These are phyloP conservation scores for Ammodytes dubius DNA, from an alignment of 2,113 vertebrate genomes.

Conservation along the genomic window DNA sequence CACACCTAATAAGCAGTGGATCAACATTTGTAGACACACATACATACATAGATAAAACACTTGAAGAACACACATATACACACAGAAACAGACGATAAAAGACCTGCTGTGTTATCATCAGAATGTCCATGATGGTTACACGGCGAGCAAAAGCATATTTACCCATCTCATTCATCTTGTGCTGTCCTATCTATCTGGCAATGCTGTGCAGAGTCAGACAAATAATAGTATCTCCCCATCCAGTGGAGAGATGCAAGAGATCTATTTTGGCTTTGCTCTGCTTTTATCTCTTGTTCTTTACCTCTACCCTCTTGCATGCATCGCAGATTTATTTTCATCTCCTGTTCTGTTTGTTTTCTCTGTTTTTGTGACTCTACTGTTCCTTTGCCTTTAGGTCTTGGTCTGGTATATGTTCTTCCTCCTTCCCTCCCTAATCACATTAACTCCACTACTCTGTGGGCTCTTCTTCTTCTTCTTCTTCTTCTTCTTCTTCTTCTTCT, in stretches of 20 bases:
- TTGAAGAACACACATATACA: constrained; percentile 16
- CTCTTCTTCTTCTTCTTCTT: neutral
- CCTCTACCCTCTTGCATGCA: constrained; percentile 5
- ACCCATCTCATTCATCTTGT: constrained; percentile 80
- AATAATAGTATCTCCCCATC: constrained; percentile 50
- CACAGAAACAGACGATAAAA: constrained; percentile 46
- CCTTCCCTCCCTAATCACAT: constrained; percentile 29
- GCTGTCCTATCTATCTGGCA: constrained; percentile 66
- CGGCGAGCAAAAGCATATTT: constrained; percentile 76
- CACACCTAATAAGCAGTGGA: neutral
- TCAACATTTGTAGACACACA: constrained; percentile 16
- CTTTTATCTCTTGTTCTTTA: constrained; percentile 51
- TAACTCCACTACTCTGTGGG: constrained; percentile 4
- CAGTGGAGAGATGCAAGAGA: constrained; percentile 52
- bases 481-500: constrained; percentile 12
- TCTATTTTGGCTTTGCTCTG: constrained; percentile 57
- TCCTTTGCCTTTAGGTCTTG: neutral
- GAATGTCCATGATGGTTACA: constrained; percentile 64
- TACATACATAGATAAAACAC: constrained; percentile 16
- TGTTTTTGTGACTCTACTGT: neutral
- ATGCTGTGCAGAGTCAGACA: constrained; percentile 49
- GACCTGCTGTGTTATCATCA: constrained; percentile 66
- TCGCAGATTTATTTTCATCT: constrained; percentile 46
- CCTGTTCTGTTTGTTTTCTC: constrained; percentile 23
- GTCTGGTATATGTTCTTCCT: constrained; percentile 11